Conservation (phyloP, 1,140 invertebrate genomes). For the Caerostris darwini region DNA sequence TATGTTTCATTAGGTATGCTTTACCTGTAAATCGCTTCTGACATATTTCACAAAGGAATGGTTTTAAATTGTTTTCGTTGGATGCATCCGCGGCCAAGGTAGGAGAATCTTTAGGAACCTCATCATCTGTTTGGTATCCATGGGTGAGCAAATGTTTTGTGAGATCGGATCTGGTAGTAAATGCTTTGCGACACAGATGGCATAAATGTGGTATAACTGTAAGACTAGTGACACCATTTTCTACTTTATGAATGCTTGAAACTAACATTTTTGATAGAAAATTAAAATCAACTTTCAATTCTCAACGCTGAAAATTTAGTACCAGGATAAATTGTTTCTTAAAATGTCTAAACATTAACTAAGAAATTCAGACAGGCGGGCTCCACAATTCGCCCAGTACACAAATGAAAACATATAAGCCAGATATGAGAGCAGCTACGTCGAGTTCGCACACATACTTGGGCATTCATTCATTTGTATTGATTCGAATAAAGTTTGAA, state of each 20-base stretch:
- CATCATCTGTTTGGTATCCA: background rate
- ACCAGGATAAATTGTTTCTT: background rate
- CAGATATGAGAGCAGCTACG: background rate
- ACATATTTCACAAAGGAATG: conserved; percentile 56
- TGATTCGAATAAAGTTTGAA: no score
- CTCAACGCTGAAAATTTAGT: background rate
- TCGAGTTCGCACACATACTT: no score
- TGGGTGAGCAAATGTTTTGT: conserved; percentile 60
- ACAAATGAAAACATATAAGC: background rate
- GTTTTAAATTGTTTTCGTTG: conserved; percentile 41
- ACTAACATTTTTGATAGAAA: conserved; percentile 41
- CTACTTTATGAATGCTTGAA: conserved; percentile 57
- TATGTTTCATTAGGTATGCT: conserved; percentile 66
- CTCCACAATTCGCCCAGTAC: background rate
- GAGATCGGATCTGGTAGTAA: conserved; percentile 64
- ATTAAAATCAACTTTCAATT: background rate
- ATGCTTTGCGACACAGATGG: conserved; percentile 69
- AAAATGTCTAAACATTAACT: background rate
- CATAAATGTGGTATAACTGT: conserved; percentile 73
- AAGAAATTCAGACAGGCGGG: background rate
- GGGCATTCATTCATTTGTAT: no score
- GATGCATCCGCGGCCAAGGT: background rate
- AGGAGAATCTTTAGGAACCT: background rate
- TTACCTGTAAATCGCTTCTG: conserved; percentile 68
- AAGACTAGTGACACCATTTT: conserved; percentile 69